Evolutionary conservation across 2,888 invertebrate genomes (phyloP), one percentile per base, ranked within the genome.

Genomic region (Troglohyphantes excavatus): DNA sequence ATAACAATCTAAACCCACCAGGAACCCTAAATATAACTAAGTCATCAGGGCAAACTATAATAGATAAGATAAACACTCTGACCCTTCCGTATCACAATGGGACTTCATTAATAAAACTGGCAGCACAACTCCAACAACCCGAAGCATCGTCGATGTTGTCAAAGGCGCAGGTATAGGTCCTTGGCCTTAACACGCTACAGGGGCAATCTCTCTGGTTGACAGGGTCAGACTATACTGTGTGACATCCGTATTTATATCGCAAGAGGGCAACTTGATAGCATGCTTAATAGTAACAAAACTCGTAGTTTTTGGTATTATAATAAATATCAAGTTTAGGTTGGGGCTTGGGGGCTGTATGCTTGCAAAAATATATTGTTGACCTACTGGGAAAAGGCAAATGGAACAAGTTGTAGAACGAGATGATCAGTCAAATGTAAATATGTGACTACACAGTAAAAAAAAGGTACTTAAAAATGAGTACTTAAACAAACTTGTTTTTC

Each of bases 131-230:
- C 5, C n/a, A 13, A 53, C n/a, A 53, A 17, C 53, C 53, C n/a
- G 17, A 53, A 53, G 53, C 53, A n/a, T n/a, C n/a, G 5, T n/a
- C 17, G 53, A n/a, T n/a, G 53, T 1, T 6, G 53, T 53, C 53
- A 53, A 53, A 53, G 17, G n/a, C n/a, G n/a, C n/a, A 39, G 2
- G 13, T 13, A 13, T 19, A 70, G 39, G 70, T 70, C 70, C 19
- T 70, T 70, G 70, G 33, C 70, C 70, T 70, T 70, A 70, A 39
- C 70, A 70, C 70, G 70, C 70, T 70, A 11, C n/a, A 53, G 3
- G 53, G 53, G 1, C 53, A 17, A n/a, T 13, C 53, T 53, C 13
- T 53, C 17, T 53, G 21, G 29, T n/a, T 70, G 19, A n/a, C 70
- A 33, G 19, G 0, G 9, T n/a, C 3, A 29, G 26, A 26, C n/a